Base-by-base conservation (phyloP, 2,888 invertebrate genomes). In the Pyrgus malvae region DNA sequence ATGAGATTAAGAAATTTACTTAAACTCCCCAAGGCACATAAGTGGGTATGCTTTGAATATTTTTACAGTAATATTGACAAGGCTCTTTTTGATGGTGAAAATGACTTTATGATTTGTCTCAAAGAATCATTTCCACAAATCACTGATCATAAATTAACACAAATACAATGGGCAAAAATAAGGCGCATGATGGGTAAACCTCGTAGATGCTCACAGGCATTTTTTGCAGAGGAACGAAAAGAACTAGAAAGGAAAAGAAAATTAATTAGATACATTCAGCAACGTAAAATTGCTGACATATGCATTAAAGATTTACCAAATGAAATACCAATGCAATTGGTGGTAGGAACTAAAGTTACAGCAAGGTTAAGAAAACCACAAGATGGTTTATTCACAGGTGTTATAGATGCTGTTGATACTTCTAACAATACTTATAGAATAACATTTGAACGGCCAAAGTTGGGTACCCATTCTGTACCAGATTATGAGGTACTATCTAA, bases 41-140 rank as follows among this genome's bases (percentile, higher is more conserved):
- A 98, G 85, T 99, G 99, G 98, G 99, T 99, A 6, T 99, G 98
- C 81, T 99, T 98, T 83, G 99, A 99, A 82, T 99, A 98, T 95
- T 99, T 99, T 86, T 99, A 99, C 83, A 99, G 99, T 66, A 99
- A 98, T 73, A 95, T 99, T 67, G 99, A 99, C 77, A 95, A 95
- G 75, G 95, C 97, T 27, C 89, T 99, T 29, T 99, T 99, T 85
- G 94, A 96, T 64, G 98, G 97, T 29, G 98, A 98, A 74, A 99
- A 99, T 87, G 99, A 99, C 87, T 99, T 99, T 76, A 95, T 95
- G 83, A 95, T 96, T 62, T 98, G 98, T 76, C 88, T 99, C 31
- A 94, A 94, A 74, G 99, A 99, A 83, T 95, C 97, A 5, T 99
- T 99, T 87, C 99, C 99, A 0, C 95, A 96, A 70, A 84, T 99